Evolutionary conservation across 1,140 invertebrate species (phyloP), one percentile per base, ranked within the genome.

Genomic region (Globodera rostochiensis): DNA sequence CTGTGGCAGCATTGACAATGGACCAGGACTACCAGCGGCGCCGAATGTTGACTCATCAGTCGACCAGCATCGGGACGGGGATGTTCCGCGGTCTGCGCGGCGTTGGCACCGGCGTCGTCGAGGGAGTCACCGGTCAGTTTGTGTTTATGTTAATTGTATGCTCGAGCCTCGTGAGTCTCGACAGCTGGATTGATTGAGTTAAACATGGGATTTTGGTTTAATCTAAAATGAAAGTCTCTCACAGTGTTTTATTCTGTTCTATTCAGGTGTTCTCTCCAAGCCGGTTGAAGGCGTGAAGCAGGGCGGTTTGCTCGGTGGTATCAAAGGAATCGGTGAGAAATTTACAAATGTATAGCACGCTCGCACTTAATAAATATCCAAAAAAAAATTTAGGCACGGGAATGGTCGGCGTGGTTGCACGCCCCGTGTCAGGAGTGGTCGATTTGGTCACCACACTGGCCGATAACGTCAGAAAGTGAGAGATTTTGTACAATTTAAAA

Each of bases 391-490:
- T 98, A 81, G 96, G 96, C 4, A 95, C 96, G 91, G 97, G 97
- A 46, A 93, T 98, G 74, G 93, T 98, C 83, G 97, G 97, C 6
- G 92, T 98, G 4, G 94, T 99, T 9, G 94, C 96, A 0, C 92
- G 97, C 79, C 97, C 97, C 73, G 96, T 95, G 11, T 95, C 95
- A 75, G 97, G 97, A 21, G 93, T 98, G 76, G 94, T 98, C 70
- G 97, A 99, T 91, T 98, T 99, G 92, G 96, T 97, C 6, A 96
- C 95, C 90, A 95, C 95, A 80, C 96, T 96, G 36, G 93, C 99
- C 73, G 95, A 95, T 86, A 94, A 94, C 64, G 94, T 98, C 8
- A 95, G 94, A 91, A 93, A 94, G 94, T 94, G 91, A 53, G 25
- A 25, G 85, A 60, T 25, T 25, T 25, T 25, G 25, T 25, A 25